phyloP scores from a whole-genome alignment of 1,140 invertebrate species.

The Platorchestia sp. region DNA sequence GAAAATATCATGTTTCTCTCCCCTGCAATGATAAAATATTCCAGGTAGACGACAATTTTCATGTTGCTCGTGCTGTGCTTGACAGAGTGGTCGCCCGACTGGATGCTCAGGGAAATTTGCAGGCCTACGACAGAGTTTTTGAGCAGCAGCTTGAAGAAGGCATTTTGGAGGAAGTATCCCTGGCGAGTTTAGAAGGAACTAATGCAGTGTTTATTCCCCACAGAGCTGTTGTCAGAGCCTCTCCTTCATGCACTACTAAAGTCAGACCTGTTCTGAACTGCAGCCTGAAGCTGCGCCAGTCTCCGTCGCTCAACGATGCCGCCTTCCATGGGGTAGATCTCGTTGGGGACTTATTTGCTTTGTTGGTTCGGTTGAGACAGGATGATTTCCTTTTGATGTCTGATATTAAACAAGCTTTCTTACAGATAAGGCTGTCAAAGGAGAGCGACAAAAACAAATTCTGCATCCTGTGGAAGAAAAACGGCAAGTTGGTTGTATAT shows the following conservation, averaged over 20 bases:
- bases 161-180: neutral
- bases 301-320: constrained; percentile 11
- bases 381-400: constrained; percentile 21
- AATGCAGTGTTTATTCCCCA: neutral
- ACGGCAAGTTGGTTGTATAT: neutral
- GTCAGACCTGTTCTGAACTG: constrained; percentile 34
- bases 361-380: too few relatives aligned
- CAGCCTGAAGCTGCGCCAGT: neutral
- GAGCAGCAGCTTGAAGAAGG: neutral
- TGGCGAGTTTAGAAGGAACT: neutral
- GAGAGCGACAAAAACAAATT: constrained; percentile 47
- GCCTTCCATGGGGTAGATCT: constrained; percentile 10
- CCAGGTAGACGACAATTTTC: neutral
- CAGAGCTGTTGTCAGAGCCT: neutral
- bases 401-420: neutral
- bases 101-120: neutral
- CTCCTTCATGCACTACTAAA: neutral
- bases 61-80: neutral
- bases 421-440: neutral
- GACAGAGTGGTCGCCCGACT: neutral
- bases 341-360: neutral
- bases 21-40: constrained; percentile 22
- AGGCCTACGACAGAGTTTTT: neutral
- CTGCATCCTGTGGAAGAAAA: constrained; percentile 11
- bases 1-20: constrained; percentile 8